Conservation (phyloP, 2,888 invertebrate species). For the Macroteleia sp. region DNA sequence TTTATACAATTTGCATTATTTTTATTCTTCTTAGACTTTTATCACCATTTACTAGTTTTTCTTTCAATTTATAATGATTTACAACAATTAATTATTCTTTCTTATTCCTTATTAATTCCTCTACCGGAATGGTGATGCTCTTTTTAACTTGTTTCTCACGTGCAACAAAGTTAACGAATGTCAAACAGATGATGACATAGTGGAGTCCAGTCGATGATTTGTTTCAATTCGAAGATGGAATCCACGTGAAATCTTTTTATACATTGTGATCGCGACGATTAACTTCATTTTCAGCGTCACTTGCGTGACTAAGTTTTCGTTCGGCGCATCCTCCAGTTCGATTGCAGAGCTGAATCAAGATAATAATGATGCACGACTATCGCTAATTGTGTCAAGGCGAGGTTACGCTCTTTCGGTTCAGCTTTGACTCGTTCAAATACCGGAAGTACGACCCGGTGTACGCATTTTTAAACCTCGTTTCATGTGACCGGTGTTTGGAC, state of each 20-base stretch:
- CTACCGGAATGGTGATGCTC: neutral
- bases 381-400: conserved; percentile 69
- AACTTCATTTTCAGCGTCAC: conserved; percentile 5
- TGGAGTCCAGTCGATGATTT: conserved; percentile 3
- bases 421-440: conserved; percentile 33
- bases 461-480: conserved; percentile 4
- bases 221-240: conserved; percentile 34
- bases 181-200: conserved; percentile 16
- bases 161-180: conserved; percentile 16
- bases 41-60: too few species aligned
- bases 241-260: conserved; percentile 23
- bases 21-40: too few species aligned
- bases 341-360: conserved; percentile 31
- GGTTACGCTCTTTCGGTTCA: conserved; percentile 30
- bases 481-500: conserved; percentile 11
- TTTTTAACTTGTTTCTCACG: neutral
- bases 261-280: conserved; percentile 10
- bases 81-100: too few species aligned
- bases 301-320: conserved; percentile 42
- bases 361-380: conserved; percentile 67
- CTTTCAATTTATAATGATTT: too few species aligned
- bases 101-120: too few species aligned
- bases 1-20: too few species aligned
- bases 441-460: conserved; percentile 58
- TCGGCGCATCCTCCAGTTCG: conserved; percentile 40